phyloP scores from a whole-genome alignment of 2,888 invertebrate species.

The Drosophila borealis region DNA sequence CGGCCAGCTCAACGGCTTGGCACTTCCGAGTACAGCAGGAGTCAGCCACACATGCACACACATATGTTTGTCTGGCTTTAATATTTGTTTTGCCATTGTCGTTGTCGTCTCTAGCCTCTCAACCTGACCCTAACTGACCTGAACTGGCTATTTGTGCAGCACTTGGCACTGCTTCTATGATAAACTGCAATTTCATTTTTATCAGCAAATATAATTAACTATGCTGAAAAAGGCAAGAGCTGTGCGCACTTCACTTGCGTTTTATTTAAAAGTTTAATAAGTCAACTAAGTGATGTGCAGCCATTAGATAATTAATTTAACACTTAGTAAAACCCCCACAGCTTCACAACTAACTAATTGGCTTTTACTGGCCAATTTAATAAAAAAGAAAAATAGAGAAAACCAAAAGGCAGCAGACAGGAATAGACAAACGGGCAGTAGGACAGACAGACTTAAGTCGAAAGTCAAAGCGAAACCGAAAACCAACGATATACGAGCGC shows the following conservation, averaged over 20 bases:
- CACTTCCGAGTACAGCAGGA: constrained; percentile 45
- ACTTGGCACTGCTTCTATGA: constrained; percentile 64
- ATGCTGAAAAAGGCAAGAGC: constrained; percentile 7
- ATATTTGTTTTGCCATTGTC: constrained; percentile 73
- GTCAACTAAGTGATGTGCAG: constrained; percentile 48
- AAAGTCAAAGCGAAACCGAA: constrained; percentile 41
- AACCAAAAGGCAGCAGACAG: constrained; percentile 9
- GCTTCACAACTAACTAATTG: constrained; percentile 68
- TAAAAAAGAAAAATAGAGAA: constrained; percentile 21
- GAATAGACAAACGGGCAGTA: constrained; percentile 2
- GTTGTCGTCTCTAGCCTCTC: constrained; percentile 25
- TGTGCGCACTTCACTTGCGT: constrained; percentile 46
- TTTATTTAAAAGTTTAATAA: constrained; percentile 62
- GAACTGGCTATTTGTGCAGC: constrained; percentile 69
- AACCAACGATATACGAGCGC: constrained; percentile 13
- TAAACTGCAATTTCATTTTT: constrained; percentile 70
- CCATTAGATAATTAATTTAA: constrained; percentile 79
- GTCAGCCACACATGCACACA: constrained; percentile 17
- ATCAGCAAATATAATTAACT: constrained; percentile 76
- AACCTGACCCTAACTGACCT: constrained; percentile 52
- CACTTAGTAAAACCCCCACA: constrained; percentile 55
- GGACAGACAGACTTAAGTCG: constrained; percentile 30
- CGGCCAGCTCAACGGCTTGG: constrained; percentile 56
- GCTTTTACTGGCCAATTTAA: constrained; percentile 72
- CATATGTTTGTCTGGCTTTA: constrained; percentile 45